Evolutionary conservation across 2,888 invertebrate species (phyloP), one percentile per base, ranked within the genome.

Genomic region (Brachylomia viminalis): DNA sequence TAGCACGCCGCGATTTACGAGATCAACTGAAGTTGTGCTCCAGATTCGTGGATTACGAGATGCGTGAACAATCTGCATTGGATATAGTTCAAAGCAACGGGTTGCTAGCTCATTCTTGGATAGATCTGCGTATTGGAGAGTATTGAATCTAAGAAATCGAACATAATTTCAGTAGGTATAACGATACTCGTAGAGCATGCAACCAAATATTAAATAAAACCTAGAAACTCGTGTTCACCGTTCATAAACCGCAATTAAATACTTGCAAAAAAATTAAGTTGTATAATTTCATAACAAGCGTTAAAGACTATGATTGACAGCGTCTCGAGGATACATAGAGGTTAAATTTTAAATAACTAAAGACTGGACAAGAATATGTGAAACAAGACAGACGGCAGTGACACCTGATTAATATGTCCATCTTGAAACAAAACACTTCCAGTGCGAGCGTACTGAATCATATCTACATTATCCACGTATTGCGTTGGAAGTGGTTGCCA

Each of bases 1-100:
- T 80, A 82, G 78, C 73, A 67, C 82, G 68, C 77, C 64, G 72
- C 82, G 84, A 85, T 88, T 92, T 89, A 88, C 85, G 90, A 90
- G 80, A 87, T 90, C 77, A 79, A 82, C 85, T 86, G 77, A 86
- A 89, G 76, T 81, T 87, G 79, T 83, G 86, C 80, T 87, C 88
- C 75, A 87, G 82, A 90, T 89, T 82, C 71, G 73, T 64, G 70
- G 69, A 65, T 82, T 81, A 72, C 71, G 79, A 86, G 71, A 69
- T 62, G 65, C 66, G 68, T 74, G 61, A 78, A 83, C 52, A 66
- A 83, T 86, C 68, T 72, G 67, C 56, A 72, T 86, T 86, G 7
- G 71, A 69, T 82, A 77, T 65, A 38, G 79, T 69, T 68, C 49
- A 58, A 42, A 52, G 45, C 56, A 56, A 45, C 45, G 56, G 33